phyloP scores from a whole-genome alignment of 1,140 invertebrate genomes.

The Lutraria rhynchaena region DNA sequence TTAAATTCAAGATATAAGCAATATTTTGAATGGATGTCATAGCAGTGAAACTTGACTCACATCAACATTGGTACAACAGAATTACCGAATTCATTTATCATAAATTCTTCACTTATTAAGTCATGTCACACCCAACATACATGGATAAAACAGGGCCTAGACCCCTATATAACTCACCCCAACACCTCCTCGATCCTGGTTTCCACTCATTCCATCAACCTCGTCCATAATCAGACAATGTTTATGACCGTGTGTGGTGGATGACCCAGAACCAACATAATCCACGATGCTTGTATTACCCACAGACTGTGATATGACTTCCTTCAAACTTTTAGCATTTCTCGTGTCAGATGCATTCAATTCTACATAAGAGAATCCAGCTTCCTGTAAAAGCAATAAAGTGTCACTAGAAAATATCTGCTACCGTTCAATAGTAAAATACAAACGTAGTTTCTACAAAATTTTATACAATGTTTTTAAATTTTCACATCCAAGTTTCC shows the following conservation, averaged over 20 bases:
- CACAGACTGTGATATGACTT: constrained; percentile 88
- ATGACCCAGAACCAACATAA: constrained; percentile 44
- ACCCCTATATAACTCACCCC: constrained; percentile 81
- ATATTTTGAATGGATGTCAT: too few species aligned
- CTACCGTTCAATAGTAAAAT: too few species aligned
- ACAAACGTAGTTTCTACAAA: too few species aligned
- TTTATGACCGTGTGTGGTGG: constrained; percentile 79
- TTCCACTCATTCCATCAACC: constrained; percentile 99
- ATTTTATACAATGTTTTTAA: too few species aligned
- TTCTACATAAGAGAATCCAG: constrained; percentile 95
- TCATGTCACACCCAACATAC: too few species aligned
- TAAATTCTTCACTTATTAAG: too few species aligned
- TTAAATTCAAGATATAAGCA: too few species aligned
- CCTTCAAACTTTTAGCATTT: constrained; percentile 93
- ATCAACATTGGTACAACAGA: too few species aligned
- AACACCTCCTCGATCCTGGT: constrained; percentile 98
- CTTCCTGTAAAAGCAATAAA: constrained; percentile 85
- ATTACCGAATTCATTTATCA: too few species aligned
- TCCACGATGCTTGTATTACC: constrained; percentile 80
- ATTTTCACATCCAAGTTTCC: too few species aligned
- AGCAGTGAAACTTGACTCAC: too few species aligned
- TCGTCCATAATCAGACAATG: constrained; percentile 99
- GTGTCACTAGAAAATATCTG: too few species aligned
- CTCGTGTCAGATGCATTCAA: constrained; percentile 99
- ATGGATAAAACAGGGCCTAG: background rate